phyloP scores from a whole-genome alignment of 2,113 vertebrate species.

The Cacatua alba region DNA sequence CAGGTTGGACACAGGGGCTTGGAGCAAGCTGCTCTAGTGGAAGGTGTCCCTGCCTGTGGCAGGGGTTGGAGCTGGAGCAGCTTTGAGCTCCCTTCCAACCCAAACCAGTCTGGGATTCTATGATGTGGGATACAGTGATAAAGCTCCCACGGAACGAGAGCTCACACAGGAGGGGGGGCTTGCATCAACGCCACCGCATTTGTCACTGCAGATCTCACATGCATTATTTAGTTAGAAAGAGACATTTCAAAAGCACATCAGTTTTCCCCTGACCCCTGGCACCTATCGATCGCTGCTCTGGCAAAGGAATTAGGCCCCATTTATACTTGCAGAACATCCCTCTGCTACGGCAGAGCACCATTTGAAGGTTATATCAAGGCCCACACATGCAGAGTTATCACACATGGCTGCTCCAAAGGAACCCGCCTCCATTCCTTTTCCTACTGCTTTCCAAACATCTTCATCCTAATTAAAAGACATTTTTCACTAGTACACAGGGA shows the following conservation, averaged over 20 bases:
- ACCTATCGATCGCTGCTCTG: background rate
- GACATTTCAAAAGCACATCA: background rate
- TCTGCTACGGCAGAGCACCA: background rate
- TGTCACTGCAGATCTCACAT: background rate
- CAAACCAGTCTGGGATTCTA: background rate
- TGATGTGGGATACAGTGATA: background rate
- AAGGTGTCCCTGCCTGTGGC: background rate
- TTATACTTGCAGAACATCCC: background rate
- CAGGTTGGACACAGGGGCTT: background rate
- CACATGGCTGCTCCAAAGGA: fast-evolving
- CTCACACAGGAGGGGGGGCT: background rate
- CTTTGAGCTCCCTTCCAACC: background rate
- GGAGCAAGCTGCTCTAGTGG: background rate
- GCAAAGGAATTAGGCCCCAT: background rate
- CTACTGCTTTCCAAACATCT: background rate
- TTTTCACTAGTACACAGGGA: background rate
- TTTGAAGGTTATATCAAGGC: background rate
- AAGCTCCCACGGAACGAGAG: fast-evolving
- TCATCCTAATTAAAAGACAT: background rate
- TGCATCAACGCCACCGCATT: fast-evolving
- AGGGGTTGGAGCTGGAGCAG: background rate
- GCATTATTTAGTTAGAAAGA: background rate
- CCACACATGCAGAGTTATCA: fast-evolving
- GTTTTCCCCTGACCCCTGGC: background rate
- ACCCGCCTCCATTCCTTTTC: background rate